These are phyloP conservation scores for Misgurnus anguillicaudatus DNA, from an alignment of 2,113 vertebrate species.

Conservation along the genomic window DNA sequence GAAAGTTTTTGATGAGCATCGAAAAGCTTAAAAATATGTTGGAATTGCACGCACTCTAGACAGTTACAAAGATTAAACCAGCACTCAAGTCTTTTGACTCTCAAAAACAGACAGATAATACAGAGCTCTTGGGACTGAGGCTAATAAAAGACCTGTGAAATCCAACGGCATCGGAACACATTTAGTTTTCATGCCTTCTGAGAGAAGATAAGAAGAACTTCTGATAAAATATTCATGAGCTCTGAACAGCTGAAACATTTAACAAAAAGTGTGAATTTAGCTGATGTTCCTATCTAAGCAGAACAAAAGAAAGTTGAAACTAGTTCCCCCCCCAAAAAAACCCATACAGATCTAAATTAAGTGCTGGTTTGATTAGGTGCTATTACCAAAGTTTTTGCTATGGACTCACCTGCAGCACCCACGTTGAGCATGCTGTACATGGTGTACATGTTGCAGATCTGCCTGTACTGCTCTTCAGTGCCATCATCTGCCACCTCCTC, in stretches of 20 bases:
- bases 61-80: constrained; percentile 22
- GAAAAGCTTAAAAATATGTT: neutral
- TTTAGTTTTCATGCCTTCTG: constrained; percentile 21
- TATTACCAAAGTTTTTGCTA: neutral
- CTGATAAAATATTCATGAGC: constrained; percentile 47
- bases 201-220: constrained; percentile 33
- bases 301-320: neutral
- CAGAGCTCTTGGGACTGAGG: constrained; percentile 27
- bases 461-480: constrained; percentile 90
- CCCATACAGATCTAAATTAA: neutral
- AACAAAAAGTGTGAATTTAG: constrained; percentile 39
- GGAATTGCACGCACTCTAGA: neutral
- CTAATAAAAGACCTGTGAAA: constrained; percentile 41
- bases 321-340: neutral
- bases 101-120: constrained; percentile 27
- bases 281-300: constrained; percentile 1
- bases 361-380: neutral
- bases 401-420: constrained; percentile 81
- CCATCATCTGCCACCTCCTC: constrained; percentile 82
- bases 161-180: constrained; percentile 34
- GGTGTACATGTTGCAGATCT: constrained; percentile 98
- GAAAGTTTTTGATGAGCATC: neutral
- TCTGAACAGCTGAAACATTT: constrained; percentile 33
- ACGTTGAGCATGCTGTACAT: constrained; percentile 99
- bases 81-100: constrained; percentile 9